phyloP scores from a whole-genome alignment of 2,797 vertebrate genomes.

The Holocentrus rufus region DNA sequence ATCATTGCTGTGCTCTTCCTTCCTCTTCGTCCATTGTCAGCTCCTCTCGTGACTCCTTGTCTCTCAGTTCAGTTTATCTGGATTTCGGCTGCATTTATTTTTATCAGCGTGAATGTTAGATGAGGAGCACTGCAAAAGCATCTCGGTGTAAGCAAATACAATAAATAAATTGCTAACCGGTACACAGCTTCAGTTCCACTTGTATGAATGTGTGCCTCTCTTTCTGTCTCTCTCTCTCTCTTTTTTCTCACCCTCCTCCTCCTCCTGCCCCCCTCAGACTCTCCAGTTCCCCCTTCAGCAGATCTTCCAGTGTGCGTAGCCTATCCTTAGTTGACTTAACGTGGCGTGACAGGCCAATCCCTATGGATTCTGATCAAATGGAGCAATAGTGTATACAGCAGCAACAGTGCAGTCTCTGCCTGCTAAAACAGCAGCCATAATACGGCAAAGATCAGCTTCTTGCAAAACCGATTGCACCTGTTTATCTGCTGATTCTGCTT shows the following conservation, averaged over 20 bases:
- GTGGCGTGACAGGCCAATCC: conserved; percentile 74
- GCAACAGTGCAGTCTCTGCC: conserved; percentile 66
- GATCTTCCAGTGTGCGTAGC: conserved; percentile 69
- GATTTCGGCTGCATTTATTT: no score
- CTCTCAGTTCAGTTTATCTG: no score
- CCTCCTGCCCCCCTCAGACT: conserved; percentile 55
- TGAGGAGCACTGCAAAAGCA: background rate
- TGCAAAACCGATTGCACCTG: conserved; percentile 62
- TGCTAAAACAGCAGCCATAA: conserved; percentile 70
- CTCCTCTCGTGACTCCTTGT: no score
- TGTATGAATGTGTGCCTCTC: background rate
- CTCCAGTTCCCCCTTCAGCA: conserved; percentile 68
- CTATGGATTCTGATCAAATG: conserved; percentile 79
- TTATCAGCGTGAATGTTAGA: no score
- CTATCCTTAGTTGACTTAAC: conserved; percentile 72
- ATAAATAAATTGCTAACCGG: background rate
- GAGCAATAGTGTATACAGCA: conserved; percentile 75
- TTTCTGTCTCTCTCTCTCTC: conserved; percentile 3
- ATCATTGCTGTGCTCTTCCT: no score
- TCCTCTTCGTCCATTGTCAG: no score
- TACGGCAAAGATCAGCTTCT: conserved; percentile 72
- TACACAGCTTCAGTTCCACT: background rate
- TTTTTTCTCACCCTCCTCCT: conserved; percentile 5
- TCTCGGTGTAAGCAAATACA: background rate
- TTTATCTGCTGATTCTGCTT: conserved; percentile 62